Conservation (phyloP, 2,797 vertebrate species). For the Iguana delicatissima region DNA sequence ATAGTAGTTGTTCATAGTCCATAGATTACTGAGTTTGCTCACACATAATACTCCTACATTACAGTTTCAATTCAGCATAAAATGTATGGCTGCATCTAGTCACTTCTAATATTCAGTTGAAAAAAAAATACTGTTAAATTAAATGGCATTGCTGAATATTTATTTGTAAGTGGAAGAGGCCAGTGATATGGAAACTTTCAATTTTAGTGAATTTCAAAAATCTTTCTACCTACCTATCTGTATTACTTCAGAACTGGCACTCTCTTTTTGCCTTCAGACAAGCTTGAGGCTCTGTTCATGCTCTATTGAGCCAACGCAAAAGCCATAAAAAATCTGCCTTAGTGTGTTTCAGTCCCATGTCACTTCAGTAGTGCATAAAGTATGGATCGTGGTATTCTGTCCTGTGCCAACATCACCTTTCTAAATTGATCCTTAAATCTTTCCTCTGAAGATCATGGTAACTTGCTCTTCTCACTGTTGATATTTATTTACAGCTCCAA, state of each 20-base stretch:
- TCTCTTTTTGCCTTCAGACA: neutral
- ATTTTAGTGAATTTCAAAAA: neutral
- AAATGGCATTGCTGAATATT: neutral
- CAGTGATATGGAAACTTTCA: neutral
- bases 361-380: neutral
- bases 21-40: neutral
- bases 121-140: neutral
- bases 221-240: no score
- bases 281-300: neutral
- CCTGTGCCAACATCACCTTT: neutral
- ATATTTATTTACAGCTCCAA: constrained; percentile 86
- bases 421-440: neutral
- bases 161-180: neutral
- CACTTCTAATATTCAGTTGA: neutral
- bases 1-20: neutral
- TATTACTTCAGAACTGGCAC: neutral
- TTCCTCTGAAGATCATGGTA: constrained; percentile 17
- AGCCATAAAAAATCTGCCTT: neutral
- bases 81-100: neutral
- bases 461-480: constrained; percentile 19
- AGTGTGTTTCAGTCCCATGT: neutral
- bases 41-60: neutral
- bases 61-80: neutral
- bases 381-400: neutral
- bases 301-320: neutral